These are phyloP conservation scores for Diachrysia chrysitis DNA, from an alignment of 2,888 invertebrate species.

Conservation along the genomic window DNA sequence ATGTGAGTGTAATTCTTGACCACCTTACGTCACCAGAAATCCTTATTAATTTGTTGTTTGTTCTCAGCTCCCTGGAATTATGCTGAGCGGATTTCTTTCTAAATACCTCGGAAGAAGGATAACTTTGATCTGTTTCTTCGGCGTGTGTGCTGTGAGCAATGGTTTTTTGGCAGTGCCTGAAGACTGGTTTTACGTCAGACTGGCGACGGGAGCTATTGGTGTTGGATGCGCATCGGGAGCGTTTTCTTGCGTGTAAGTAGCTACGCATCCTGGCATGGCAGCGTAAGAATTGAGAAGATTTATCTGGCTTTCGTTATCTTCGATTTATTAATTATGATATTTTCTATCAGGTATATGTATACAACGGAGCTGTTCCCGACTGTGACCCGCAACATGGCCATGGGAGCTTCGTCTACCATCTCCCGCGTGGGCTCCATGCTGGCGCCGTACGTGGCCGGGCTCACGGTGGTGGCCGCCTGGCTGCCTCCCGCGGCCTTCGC, in stretches of 20 bases:
- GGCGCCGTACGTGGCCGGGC: constrained; percentile 88
- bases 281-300: neutral
- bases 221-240: constrained; percentile 64
- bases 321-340: neutral
- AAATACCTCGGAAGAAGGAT: constrained; percentile 90
- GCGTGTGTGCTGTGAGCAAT: constrained; percentile 84
- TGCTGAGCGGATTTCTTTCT: constrained; percentile 82
- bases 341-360: constrained; percentile 65
- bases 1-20: neutral
- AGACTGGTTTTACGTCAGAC: constrained; percentile 62
- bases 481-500: constrained; percentile 64
- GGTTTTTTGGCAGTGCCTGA: constrained; percentile 62
- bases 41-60: neutral
- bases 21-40: neutral
- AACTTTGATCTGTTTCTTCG: constrained; percentile 89
- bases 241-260: constrained; percentile 65
- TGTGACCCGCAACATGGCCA: constrained; percentile 87
- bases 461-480: constrained; percentile 55
- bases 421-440: constrained; percentile 89
- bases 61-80: constrained; percentile 87
- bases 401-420: constrained; percentile 89
- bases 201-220: constrained; percentile 62
- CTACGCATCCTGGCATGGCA: neutral
- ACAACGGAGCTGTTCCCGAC: constrained; percentile 91
- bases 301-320: neutral